Base-by-base conservation (phyloP, 2,797 vertebrate species). In the Geotrypetes seraphini region DNA sequence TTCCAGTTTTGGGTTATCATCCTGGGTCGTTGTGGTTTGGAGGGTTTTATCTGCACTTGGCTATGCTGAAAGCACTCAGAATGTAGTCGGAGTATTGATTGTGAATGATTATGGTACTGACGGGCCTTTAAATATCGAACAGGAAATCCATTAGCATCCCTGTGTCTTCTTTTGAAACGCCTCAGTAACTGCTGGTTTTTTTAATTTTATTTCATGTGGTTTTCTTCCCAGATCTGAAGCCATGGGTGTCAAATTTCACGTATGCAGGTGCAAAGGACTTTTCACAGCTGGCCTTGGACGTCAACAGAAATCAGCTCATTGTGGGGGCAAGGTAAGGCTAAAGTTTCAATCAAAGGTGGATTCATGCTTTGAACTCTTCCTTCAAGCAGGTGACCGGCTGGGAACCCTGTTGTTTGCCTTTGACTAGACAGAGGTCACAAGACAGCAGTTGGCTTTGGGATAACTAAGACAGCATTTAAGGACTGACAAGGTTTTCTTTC, bases 201-300 rank as follows among this genome's bases (percentile, higher is more conserved):
- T 52, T 42, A 24, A 57, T 63, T 57, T 67, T 37, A 24, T 50
- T 39, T 33, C 50, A 37, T 60, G 33, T 49, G 6, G 1, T 57
- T 61, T 55, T 63, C 12, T 1, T 55, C 56, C 58, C 71, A 98
- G 95, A 86, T 20, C 83, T 98, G 65, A 90, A 81, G 58, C 90
- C 92, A 1, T 96, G 92, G 93, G 75, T 96, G 33, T 91, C 85
- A 5, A 79, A 81, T 46, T 99, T 97, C 75, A 91, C 85, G 42
- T 86, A 78, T 49, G 78, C 87, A 8, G 84, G 85, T 31, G 90
- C 89, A 43, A 82, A 58, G 33, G 94, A 99, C 71, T 97, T 84
- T 75, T 99, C 94, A 45, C 95, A 96, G 76, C 83, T 99, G 39
- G 91, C 93, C 47, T 84, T 99, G 63, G 95, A 99, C 73, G 84